These are phyloP conservation scores for Pogoniulus pusillus DNA, from an alignment of 2,797 vertebrate species.

Conservation along the genomic window DNA sequence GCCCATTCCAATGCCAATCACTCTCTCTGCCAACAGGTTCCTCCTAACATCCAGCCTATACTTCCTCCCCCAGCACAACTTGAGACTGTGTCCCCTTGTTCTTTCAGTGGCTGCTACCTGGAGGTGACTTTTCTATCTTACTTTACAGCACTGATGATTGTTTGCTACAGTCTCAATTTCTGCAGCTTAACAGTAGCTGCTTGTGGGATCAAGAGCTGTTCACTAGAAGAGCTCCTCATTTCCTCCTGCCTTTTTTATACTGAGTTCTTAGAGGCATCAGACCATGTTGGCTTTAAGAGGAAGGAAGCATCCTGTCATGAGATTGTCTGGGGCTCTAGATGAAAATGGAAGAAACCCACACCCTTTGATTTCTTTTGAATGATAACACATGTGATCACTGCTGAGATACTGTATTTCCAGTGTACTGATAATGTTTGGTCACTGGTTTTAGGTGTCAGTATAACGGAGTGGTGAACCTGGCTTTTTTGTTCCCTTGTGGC, in stretches of 20 bases:
- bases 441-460: neutral
- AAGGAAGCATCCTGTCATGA: neutral
- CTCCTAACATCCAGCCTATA: too few species aligned
- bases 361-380: neutral
- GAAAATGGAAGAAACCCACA: neutral
- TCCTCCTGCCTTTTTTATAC: neutral
- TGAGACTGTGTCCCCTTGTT: too few species aligned
- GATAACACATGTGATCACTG: neutral
- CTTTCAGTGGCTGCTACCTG: neutral
- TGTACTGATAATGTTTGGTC: neutral
- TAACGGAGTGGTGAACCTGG: neutral
- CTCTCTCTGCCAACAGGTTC: too few species aligned
- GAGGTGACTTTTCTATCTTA: neutral
- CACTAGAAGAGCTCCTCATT: neutral
- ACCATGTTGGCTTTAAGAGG: neutral
- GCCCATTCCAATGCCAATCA: too few species aligned
- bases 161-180: neutral
- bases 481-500: neutral
- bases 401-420: neutral
- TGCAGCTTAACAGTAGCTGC: neutral
- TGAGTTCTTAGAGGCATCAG: neutral
- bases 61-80: too few species aligned
- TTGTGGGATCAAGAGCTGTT: neutral
- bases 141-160: neutral
- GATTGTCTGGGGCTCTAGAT: neutral